Conservation (phyloP, 2,113 vertebrate species). For the Callospermophilus lateralis region DNA sequence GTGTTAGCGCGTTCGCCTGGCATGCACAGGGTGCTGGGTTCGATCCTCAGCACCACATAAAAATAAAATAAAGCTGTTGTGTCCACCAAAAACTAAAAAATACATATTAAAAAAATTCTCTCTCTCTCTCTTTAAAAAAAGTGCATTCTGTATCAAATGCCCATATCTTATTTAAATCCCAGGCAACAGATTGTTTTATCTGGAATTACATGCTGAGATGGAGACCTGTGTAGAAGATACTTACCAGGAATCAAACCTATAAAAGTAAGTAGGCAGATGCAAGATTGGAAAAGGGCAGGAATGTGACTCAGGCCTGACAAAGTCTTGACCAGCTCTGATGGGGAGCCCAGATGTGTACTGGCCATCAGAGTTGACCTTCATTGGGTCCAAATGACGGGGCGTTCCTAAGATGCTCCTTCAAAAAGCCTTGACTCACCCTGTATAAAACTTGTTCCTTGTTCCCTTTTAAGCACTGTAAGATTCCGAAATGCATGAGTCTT, state of each 20-base stretch:
- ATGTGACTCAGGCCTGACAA: not conserved
- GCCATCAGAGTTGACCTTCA: too few species aligned
- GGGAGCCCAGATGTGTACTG: not conserved
- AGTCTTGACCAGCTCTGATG: not conserved
- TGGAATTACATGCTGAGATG: not conserved
- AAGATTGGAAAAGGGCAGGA: not conserved
- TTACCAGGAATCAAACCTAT: not conserved
- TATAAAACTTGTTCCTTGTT: not conserved
- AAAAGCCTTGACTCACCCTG: not conserved
- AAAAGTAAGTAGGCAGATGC: not conserved
- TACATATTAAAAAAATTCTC: too few species aligned
- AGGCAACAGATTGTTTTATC: not conserved
- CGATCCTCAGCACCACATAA: too few species aligned
- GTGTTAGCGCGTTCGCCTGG: too few species aligned
- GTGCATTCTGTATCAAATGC: not conserved
- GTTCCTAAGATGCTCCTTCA: not conserved
- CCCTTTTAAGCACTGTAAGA: not conserved
- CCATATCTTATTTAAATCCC: not conserved
- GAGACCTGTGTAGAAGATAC: not conserved
- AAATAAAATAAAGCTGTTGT: too few species aligned
- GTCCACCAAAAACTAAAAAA: too few species aligned
- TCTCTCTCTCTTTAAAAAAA: too few species aligned
- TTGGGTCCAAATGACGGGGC: not conserved
- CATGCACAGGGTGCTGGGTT: too few species aligned
- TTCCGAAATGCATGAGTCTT: not conserved